phyloP scores from a whole-genome alignment of 2,888 invertebrate species.

The Erebia aethiops region DNA sequence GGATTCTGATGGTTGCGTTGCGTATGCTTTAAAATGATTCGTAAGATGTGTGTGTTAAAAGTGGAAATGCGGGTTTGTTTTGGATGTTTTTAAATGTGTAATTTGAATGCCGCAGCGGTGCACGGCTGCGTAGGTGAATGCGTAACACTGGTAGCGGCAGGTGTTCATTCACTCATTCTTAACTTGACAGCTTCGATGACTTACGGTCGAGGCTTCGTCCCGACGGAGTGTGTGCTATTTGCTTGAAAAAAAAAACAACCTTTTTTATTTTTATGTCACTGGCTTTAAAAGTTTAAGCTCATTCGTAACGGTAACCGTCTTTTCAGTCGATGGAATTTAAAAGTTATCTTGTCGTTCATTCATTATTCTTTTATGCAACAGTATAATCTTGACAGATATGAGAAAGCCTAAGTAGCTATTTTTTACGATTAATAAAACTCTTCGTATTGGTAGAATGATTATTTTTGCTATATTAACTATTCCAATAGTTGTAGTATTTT shows the following conservation, averaged over 20 bases:
- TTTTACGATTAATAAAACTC: conserved; percentile 1
- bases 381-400: conserved; percentile 64
- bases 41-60: conserved; percentile 50
- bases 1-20: conserved; percentile 45
- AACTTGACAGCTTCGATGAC: conserved; percentile 82
- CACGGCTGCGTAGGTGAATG: conserved; percentile 71
- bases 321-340: conserved; percentile 68
- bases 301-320: conserved; percentile 79
- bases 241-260: conserved; percentile 58
- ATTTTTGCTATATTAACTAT: neutral
- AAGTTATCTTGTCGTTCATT: conserved; percentile 65
- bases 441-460: neutral
- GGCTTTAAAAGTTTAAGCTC: conserved; percentile 61
- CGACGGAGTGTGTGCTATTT: conserved; percentile 74
- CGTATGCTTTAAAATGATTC: conserved; percentile 52
- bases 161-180: conserved; percentile 81
- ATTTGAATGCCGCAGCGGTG: conserved; percentile 46
- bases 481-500: neutral
- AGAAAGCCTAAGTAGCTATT: conserved; percentile 20
- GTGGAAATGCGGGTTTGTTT: conserved; percentile 44
- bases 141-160: conserved; percentile 81
- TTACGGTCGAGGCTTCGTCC: conserved; percentile 67
- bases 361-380: conserved; percentile 51
- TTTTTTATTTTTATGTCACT: conserved; percentile 64
- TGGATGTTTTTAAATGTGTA: conserved; percentile 29